phyloP scores from a whole-genome alignment of 2,888 invertebrate genomes.

The Cheilosia scutellata region DNA sequence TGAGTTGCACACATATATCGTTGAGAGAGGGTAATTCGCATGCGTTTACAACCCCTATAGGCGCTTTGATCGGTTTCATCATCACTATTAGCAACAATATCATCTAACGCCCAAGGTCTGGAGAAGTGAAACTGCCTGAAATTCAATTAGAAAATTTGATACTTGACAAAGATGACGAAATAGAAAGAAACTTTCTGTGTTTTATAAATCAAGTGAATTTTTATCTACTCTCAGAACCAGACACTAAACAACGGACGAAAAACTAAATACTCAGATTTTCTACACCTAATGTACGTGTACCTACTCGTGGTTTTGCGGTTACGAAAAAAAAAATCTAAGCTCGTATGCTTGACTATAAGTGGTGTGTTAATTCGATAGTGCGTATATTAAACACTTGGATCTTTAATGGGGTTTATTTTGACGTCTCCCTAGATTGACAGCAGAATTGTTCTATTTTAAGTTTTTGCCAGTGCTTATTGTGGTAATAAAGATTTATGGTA shows the following conservation, averaged over 20 bases:
- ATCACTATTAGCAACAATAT: constrained; percentile 6
- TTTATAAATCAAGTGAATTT: constrained; percentile 24
- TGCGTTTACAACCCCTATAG: constrained; percentile 52
- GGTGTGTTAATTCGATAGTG: constrained; percentile 5
- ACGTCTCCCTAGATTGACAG: neutral
- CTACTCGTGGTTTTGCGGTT: constrained; percentile 3
- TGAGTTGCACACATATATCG: neutral
- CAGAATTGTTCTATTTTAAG: neutral
- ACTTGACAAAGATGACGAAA: constrained; percentile 68
- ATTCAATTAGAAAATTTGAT: constrained; percentile 74
- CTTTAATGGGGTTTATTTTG: constrained; percentile 2
- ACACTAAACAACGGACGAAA: neutral
- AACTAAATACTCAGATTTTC: neutral
- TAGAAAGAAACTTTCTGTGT: constrained; percentile 42
- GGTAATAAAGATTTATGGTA: too few species aligned
- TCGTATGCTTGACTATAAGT: neutral
- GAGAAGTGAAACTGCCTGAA: constrained; percentile 63
- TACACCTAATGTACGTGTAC: neutral
- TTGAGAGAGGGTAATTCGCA: constrained; percentile 53
- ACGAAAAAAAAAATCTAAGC: neutral
- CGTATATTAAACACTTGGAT: constrained; percentile 6
- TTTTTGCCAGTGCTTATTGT: too few species aligned
- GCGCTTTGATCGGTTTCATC: constrained; percentile 2
- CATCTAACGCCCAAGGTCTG: constrained; percentile 32
- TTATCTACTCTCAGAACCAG: constrained; percentile 26